These are phyloP conservation scores for Caenorhabditis uteleia DNA, from an alignment of 2,888 invertebrate species.

Conservation along the genomic window DNA sequence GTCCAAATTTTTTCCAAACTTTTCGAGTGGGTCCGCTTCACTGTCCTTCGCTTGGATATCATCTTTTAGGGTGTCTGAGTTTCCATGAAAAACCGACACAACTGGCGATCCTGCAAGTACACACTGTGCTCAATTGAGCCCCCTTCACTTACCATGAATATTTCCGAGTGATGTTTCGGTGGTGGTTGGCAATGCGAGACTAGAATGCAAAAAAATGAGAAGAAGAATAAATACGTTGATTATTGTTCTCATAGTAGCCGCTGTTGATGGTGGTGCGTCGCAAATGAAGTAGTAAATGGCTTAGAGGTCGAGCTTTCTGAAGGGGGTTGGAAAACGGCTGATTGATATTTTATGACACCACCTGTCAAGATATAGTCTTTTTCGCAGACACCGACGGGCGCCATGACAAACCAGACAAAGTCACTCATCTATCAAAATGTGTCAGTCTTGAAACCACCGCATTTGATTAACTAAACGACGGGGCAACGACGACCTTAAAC, in stretches of 20 bases:
- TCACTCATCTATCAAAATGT: conserved; percentile 1
- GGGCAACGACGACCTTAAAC: too few relatives aligned
- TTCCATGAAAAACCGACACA: conserved; percentile 41
- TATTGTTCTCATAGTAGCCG: too few relatives aligned
- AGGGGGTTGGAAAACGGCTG: background rate
- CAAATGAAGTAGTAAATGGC: background rate
- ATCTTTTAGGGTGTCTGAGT: conserved; percentile 41
- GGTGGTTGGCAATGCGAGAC: background rate
- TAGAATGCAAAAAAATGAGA: background rate
- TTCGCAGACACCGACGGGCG: background rate
- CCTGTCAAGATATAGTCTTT: background rate
- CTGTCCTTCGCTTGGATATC: conserved; percentile 41
- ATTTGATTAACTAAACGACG: too few relatives aligned
- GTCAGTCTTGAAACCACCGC: too few relatives aligned
- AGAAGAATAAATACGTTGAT: background rate
- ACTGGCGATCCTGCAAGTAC: conserved; percentile 38
- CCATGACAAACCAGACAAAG: conserved; percentile 1
- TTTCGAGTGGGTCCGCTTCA: conserved; percentile 29
- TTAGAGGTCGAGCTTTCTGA: background rate
- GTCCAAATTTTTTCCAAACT: conserved; percentile 5
- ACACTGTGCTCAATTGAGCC: background rate
- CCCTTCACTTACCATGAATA: background rate
- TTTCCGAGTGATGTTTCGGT: background rate
- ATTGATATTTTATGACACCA: too few relatives aligned
- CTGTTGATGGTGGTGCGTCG: too few relatives aligned